Evolutionary conservation across 2,888 invertebrate species (phyloP).

Genomic region (Theretra japonica): DNA sequence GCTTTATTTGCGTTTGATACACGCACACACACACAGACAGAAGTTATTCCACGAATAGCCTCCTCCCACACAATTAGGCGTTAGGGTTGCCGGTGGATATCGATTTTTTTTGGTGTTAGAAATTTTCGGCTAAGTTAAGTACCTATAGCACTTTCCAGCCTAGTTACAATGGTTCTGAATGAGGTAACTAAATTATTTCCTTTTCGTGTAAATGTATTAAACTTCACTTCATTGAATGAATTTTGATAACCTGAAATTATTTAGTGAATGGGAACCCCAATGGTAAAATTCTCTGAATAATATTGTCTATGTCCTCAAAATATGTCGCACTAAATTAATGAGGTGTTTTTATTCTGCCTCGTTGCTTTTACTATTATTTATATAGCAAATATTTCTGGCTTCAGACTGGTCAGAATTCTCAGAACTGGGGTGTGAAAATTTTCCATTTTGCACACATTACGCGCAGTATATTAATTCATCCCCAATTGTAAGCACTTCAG

Average conservation of each 20-base stretch:
- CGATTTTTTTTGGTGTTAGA: constrained; percentile 32
- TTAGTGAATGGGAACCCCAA: too few species aligned
- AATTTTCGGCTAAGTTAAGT: not conserved
- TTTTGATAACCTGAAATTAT: too few species aligned
- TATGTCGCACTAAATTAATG: too few species aligned
- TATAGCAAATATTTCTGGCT: not conserved
- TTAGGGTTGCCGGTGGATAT: constrained; percentile 62
- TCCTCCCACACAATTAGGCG: constrained; percentile 74
- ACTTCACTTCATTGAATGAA: too few species aligned
- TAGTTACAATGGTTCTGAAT: not conserved
- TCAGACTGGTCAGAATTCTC: too few species aligned
- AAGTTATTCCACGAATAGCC: constrained; percentile 77
- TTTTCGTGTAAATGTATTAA: too few species aligned
- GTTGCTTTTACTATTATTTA: not conserved
- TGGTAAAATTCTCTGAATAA: too few species aligned
- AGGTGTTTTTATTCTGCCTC: too few species aligned
- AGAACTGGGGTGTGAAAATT: too few species aligned
- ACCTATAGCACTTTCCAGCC: not conserved
- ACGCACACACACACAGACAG: constrained; percentile 63
- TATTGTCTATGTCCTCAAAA: too few species aligned
- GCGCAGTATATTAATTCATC: not conserved
- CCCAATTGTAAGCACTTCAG: not conserved
- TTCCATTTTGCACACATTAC: not conserved
- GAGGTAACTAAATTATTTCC: not conserved
- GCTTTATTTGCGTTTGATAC: constrained; percentile 61